These are phyloP conservation scores for Drosophila ogumai DNA, from an alignment of 1,140 invertebrate species.

Conservation along the genomic window DNA sequence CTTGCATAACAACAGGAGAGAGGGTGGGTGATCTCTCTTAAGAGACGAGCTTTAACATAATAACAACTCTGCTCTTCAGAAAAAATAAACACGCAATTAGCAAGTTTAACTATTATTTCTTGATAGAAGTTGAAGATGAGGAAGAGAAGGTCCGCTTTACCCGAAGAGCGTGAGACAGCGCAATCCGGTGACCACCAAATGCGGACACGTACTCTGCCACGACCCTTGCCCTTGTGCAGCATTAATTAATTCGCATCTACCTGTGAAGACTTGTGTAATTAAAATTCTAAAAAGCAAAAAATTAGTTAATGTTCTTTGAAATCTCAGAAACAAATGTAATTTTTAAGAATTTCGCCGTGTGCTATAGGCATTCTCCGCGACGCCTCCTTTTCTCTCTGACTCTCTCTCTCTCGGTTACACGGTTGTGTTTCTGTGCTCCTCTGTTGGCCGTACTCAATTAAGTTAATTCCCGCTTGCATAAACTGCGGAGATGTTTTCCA, in stretches of 20 bases:
- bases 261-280: background rate
- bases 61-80: background rate
- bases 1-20: too few relatives aligned
- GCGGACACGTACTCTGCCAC: background rate
- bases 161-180: background rate
- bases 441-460: slow-evolving; percentile 70
- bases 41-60: background rate
- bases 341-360: background rate
- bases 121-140: background rate
- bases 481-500: background rate
- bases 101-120: background rate
- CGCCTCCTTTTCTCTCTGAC: background rate
- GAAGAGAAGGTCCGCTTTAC: background rate
- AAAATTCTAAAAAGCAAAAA: background rate
- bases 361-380: background rate
- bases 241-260: background rate
- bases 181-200: background rate
- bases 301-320: background rate
- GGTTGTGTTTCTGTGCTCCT: background rate
- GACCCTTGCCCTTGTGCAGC: background rate
- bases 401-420: background rate
- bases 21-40: background rate
- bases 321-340: background rate
- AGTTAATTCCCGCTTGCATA: slow-evolving; percentile 77
- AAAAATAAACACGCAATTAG: background rate